Conservation (phyloP, 2,797 vertebrate genomes). For the Pteronotus mesoamericanus region DNA sequence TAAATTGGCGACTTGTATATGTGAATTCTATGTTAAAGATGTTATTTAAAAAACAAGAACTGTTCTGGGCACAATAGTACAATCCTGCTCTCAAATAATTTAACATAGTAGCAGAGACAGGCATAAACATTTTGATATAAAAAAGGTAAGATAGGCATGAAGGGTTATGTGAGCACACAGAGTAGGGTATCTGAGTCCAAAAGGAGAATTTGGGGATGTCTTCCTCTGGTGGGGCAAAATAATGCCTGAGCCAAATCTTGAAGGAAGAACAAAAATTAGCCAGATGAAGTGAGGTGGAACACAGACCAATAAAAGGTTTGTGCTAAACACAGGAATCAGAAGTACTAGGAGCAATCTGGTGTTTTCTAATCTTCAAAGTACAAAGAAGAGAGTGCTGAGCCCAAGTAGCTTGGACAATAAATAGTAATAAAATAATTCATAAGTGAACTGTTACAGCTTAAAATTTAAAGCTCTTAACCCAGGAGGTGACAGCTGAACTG, state of each 20-base stretch:
- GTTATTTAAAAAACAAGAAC: background rate
- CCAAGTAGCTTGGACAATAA: background rate
- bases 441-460: background rate
- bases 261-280: background rate
- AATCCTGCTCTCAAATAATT: background rate
- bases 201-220: background rate
- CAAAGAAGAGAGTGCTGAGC: background rate
- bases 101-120: background rate
- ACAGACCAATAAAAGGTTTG: background rate
- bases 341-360: background rate
- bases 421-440: background rate
- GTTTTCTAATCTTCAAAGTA: background rate
- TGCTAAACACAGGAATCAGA: background rate
- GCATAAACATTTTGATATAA: conserved; percentile 5
- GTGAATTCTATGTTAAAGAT: background rate
- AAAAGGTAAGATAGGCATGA: background rate
- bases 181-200: background rate
- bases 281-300: background rate
- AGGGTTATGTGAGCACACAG: background rate
- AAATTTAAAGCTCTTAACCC: background rate
- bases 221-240: background rate
- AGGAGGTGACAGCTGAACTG: background rate
- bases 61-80: background rate
- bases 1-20: background rate
- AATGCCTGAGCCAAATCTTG: background rate